Evolutionary conservation across 2,113 vertebrate genomes (phyloP), one percentile per base, ranked within the genome.

Genomic region (Sapayoa aenigma): DNA sequence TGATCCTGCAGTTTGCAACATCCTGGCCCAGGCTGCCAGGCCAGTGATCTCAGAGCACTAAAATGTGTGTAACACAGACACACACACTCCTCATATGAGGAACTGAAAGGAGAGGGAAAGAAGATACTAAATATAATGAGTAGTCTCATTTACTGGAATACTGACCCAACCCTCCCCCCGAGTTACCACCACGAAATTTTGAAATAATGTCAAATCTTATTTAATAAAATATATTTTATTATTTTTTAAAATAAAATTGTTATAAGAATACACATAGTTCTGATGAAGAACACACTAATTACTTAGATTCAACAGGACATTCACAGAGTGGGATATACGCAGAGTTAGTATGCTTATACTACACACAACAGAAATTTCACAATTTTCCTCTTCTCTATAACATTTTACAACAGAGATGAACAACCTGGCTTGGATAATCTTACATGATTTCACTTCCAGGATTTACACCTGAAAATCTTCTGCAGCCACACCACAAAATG

Each of bases 11-110:
- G 15, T 7, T 75, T 15, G 46, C 25, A 47, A 39, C n/a, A 24
- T 10, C 33, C 50, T 22, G n/a, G 55, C 41, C 60, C 7, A 60
- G 41, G 25, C 12, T 27, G 24, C 16, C 14, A 6, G 3, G 37
- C 27, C 52, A 73, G 28, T 1, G 2, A 62, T 15, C 18, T 35
- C 12, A 25, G 27, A 52, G n/a, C 11, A 10, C 9, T 35, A 21
- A 25, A 14, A 33, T 3, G 5, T n/a, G 22, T 28, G n/a, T 9
- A 33, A 50, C 21, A 50, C 19, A 49, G n/a, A 42, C 7, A 23
- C 27, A 33, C 31, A n/a, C 13, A 44, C 7, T 52, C 20, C 14
- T 69, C 58, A 50, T 0, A 3, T 1, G 6, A 22, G 35, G 31
- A 19, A 33, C 0, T 12, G 17, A 44, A 62, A 63, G 9, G 22